These are phyloP conservation scores for Stictocephala bisonia DNA, from an alignment of 2,888 invertebrate genomes.

Conservation along the genomic window DNA sequence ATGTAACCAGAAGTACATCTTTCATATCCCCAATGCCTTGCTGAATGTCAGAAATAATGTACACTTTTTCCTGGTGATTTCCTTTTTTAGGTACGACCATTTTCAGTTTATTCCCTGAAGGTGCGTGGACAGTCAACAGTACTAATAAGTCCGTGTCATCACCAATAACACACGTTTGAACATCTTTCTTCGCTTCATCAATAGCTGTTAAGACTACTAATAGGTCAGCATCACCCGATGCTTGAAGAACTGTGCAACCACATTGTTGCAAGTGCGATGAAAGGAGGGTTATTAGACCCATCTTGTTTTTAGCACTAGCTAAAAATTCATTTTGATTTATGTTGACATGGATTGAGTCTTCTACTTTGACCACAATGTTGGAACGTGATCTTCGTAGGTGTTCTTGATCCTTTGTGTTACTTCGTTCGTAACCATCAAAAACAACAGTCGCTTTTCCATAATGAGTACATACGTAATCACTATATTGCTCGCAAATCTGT, in stretches of 20 bases:
- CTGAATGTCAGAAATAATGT: no score
- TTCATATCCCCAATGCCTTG: no score
- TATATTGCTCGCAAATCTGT: no score
- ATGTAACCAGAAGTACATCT: no score
- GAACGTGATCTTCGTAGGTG: no score
- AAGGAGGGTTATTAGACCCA: slow-evolving; percentile 2
- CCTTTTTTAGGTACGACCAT: slow-evolving; percentile 1
- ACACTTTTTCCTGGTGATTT: not conserved
- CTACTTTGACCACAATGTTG: not conserved
- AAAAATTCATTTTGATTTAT: not conserved
- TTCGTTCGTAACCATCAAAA: not conserved
- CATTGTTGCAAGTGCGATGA: not conserved
- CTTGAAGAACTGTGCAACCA: not conserved
- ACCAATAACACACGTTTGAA: no score
- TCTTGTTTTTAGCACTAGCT: not conserved
- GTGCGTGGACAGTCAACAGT: no score
- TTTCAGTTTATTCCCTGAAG: not conserved
- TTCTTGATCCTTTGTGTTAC: no score
- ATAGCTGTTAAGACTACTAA: no score
- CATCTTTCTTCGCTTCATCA: no score
- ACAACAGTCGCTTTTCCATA: not conserved
- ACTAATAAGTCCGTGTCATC: no score
- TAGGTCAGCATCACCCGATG: not conserved
- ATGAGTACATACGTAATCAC: no score
- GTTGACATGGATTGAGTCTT: not conserved